Conservation (phyloP, 2,888 invertebrate species). For the Eupithecia exiguata region DNA sequence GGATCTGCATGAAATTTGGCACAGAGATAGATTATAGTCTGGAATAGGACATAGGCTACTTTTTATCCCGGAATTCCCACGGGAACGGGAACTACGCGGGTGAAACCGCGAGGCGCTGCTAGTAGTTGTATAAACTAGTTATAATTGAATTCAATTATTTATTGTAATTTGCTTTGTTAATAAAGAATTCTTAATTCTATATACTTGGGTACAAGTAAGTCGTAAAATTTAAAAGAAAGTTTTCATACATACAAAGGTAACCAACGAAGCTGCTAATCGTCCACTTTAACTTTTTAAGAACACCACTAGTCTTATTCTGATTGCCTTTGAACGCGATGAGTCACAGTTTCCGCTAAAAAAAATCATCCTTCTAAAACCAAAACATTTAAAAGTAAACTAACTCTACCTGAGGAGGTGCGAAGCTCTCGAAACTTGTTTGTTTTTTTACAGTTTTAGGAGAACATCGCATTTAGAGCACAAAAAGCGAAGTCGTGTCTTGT, state of each 20-base stretch:
- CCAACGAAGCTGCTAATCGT: background rate
- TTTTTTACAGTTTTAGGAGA: slow-evolving; percentile 32
- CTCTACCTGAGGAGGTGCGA: slow-evolving; percentile 22
- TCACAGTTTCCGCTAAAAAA: slow-evolving; percentile 1
- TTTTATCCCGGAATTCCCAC: no score
- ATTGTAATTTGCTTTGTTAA: no score
- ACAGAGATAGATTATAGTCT: no score
- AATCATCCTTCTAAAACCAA: slow-evolving; percentile 1
- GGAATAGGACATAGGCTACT: no score
- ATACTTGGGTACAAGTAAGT: no score
- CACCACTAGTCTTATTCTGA: background rate
- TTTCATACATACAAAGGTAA: background rate
- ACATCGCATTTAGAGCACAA: slow-evolving; percentile 32
- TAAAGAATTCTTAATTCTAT: no score
- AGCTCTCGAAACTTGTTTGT: slow-evolving; percentile 29
- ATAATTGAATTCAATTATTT: no score
- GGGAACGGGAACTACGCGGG: no score
- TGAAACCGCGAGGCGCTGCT: no score
- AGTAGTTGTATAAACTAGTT: no score
- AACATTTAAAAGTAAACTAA: slow-evolving; percentile 16
- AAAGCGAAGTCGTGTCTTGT: slow-evolving; percentile 41
- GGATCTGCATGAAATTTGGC: no score
- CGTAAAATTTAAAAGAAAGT: no score
- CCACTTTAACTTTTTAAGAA: background rate
- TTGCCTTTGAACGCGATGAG: slow-evolving; percentile 8